Evolutionary conservation across 1,140 invertebrate genomes (phyloP).

Genomic region (Macrostomum lignano): DNA sequence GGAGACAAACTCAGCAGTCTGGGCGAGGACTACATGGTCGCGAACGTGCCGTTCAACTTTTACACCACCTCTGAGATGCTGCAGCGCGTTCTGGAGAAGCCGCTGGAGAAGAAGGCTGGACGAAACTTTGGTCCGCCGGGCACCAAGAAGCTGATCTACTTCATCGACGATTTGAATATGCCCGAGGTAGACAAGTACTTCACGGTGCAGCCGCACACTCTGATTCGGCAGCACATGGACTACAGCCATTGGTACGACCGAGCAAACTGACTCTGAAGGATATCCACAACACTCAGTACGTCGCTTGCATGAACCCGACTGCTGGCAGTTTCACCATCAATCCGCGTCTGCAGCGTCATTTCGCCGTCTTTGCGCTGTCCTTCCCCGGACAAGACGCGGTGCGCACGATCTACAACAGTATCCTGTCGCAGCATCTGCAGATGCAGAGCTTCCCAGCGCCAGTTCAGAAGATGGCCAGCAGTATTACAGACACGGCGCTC

Average conservation of each 20-base stretch:
- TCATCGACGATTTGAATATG: constrained; percentile 93
- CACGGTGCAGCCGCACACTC: constrained; percentile 73
- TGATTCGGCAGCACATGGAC: constrained; percentile 73
- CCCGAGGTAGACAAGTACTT: constrained; percentile 57
- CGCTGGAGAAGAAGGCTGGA: constrained; percentile 78
- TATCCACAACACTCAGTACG: constrained; percentile 80
- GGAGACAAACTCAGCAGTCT: constrained; percentile 51
- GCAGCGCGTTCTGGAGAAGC: constrained; percentile 69
- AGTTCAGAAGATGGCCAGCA: constrained; percentile 33
- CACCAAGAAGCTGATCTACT: constrained; percentile 66
- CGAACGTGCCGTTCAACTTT: constrained; percentile 79
- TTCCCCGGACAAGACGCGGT: constrained; percentile 53
- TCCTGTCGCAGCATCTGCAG: constrained; percentile 10
- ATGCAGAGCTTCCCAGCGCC: constrained; percentile 37
- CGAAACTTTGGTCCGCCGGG: constrained; percentile 76
- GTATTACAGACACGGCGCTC: constrained; percentile 48
- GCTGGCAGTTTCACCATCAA: constrained; percentile 84
- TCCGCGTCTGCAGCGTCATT: constrained; percentile 58
- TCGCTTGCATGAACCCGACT: constrained; percentile 85
- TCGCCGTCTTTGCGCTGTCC: constrained; percentile 68
- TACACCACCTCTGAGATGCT: constrained; percentile 85
- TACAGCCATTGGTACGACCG: constrained; percentile 66
- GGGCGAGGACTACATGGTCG: constrained; percentile 53
- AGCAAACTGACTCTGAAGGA: constrained; percentile 60
- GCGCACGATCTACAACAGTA: constrained; percentile 57